phyloP scores from a whole-genome alignment of 2,797 vertebrate species.

The Ceryle rudis region DNA sequence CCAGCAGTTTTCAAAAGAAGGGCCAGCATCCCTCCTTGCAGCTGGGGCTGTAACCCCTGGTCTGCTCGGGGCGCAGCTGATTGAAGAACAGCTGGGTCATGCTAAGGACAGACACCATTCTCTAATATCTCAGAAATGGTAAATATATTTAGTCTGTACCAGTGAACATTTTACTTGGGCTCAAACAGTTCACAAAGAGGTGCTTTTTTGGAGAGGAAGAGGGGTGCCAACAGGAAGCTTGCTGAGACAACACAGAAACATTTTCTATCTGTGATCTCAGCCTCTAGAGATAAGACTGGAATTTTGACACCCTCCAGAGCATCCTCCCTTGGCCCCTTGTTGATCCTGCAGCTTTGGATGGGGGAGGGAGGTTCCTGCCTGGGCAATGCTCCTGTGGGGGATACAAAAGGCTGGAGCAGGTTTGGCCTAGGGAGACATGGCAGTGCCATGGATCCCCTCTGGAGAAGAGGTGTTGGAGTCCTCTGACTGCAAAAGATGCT shows the following conservation, averaged over 20 bases:
- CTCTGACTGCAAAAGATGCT: not conserved
- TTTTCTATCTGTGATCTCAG: conserved; percentile 39
- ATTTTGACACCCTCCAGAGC: conserved; percentile 10
- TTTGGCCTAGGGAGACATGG: not conserved
- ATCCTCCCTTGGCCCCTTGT: not conserved
- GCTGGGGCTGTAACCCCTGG: not conserved
- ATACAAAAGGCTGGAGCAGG: not conserved
- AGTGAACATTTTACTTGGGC: not conserved
- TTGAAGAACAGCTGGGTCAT: not conserved
- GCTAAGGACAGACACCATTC: not conserved
- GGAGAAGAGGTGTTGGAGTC: not conserved
- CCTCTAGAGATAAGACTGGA: conserved; percentile 58
- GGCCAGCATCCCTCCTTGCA: not conserved
- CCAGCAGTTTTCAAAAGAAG: not conserved
- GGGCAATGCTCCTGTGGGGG: not conserved
- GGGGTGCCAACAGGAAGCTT: conserved; percentile 31
- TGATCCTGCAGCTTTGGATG: not conserved
- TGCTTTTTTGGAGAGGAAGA: not conserved
- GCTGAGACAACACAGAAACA: conserved; percentile 40
- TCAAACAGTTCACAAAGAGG: not conserved
- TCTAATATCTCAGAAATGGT: not conserved
- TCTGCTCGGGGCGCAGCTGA: not conserved
- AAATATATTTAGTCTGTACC: not conserved
- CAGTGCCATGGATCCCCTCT: not conserved
- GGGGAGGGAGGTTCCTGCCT: not conserved